Percentiles rank a stretch among this genome's conserved stretches.
Evolutionary conservation across 2,888 invertebrate genomes (phyloP).

Genomic region (Protodeltote pygarga): DNA sequence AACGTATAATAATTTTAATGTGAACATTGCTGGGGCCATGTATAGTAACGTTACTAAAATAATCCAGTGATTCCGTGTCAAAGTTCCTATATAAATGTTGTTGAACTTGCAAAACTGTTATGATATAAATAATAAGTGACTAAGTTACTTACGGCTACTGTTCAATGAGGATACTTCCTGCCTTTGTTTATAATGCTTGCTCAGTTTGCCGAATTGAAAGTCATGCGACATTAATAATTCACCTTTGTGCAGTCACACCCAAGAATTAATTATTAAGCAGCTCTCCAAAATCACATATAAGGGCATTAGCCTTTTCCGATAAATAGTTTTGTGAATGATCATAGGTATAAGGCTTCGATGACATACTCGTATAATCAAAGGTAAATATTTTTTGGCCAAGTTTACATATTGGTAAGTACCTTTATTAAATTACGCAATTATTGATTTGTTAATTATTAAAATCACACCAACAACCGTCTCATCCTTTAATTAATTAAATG

Average conservation of each 20-base stretch:
- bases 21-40: conserved; percentile 11
- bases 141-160: conserved; percentile 30
- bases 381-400: not conserved
- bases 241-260: conserved; percentile 41
- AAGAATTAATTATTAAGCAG: conserved; percentile 39
- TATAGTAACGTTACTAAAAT: conserved; percentile 1
- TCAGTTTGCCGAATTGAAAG: conserved; percentile 59
- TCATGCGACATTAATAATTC: conserved; percentile 49
- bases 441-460: too few species aligned
- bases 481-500: too few species aligned
- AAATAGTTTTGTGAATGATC: conserved; percentile 16
- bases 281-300: conserved; percentile 9
- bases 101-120: conserved; percentile 48
- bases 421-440: too few species aligned
- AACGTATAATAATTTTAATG: conserved; percentile 36
- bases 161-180: conserved; percentile 60
- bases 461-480: too few species aligned
- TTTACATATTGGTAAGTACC: too few species aligned
- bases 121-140: conserved; percentile 38
- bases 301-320: conserved; percentile 8
- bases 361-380: conserved; percentile 1
- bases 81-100: conserved; percentile 45
- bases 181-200: conserved; percentile 63
- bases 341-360: too few species aligned
- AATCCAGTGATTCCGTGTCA: conserved; percentile 31